Percentiles rank a stretch among this genome's conserved stretches.
phyloP scores from a whole-genome alignment of 2,888 invertebrate species.

The Acleris sparsana region DNA sequence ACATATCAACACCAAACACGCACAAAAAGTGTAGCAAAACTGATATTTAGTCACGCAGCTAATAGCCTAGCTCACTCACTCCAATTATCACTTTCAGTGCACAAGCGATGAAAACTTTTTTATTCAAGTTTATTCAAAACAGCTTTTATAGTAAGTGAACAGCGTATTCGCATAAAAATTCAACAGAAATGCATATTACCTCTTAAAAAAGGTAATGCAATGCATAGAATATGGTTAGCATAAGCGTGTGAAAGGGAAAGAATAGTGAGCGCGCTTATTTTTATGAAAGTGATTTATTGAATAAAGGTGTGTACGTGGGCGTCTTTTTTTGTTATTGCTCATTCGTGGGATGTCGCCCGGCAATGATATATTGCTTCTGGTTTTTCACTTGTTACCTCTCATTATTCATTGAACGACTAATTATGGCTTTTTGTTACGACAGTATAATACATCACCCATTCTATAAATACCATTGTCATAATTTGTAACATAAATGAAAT shows the following conservation, averaged over 20 bases:
- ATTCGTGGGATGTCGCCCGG: conserved; percentile 8
- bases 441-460: not conserved
- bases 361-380: conserved; percentile 8
- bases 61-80: too few relatives aligned
- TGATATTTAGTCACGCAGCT: too few relatives aligned
- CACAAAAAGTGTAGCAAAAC: too few relatives aligned
- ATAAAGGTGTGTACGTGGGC: conserved; percentile 32
- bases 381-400: conserved; percentile 10
- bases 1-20: too few relatives aligned
- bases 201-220: not conserved
- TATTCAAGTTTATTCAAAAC: too few relatives aligned
- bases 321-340: conserved; percentile 15
- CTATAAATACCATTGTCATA: too few relatives aligned
- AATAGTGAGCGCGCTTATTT: conserved; percentile 31
- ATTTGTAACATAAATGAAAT: too few relatives aligned
- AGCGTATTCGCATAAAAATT: not conserved
- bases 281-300: conserved; percentile 39
- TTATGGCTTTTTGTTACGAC: not conserved
- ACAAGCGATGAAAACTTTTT: too few relatives aligned
- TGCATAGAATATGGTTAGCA: not conserved
- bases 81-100: too few relatives aligned
- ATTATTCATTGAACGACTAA: conserved; percentile 14
- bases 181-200: not conserved
- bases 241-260: not conserved
- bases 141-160: too few relatives aligned